These are phyloP conservation scores for Dynastes grantii DNA, from an alignment of 2,888 invertebrate genomes.

Conservation along the genomic window DNA sequence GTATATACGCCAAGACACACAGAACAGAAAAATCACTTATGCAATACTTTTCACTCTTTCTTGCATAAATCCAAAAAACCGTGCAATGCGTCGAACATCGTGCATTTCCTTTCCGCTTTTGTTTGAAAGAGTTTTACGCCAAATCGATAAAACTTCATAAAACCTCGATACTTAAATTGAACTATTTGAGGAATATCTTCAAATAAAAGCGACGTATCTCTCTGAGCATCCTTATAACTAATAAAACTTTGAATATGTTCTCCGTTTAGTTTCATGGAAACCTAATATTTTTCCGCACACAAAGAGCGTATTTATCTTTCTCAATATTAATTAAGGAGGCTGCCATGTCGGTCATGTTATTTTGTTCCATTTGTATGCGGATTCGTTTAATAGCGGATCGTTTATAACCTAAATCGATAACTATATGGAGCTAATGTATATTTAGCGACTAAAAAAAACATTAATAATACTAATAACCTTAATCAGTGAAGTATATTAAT, in stretches of 20 bases:
- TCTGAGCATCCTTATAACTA: background rate
- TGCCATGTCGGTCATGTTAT: background rate
- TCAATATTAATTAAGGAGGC: constrained; percentile 10
- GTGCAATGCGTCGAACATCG: too few relatives aligned
- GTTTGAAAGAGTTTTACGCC: background rate
- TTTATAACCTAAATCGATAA: background rate
- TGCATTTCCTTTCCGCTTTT: background rate
- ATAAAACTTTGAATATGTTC: background rate
- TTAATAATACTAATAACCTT: background rate
- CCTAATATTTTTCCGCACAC: background rate
- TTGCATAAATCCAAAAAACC: too few relatives aligned
- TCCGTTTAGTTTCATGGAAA: background rate
- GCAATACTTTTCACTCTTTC: too few relatives aligned
- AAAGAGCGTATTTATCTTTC: constrained; percentile 1
- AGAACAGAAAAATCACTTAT: too few relatives aligned
- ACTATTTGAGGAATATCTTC: background rate
- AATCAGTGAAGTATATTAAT: background rate
- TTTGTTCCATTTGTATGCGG: background rate
- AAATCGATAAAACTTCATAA: background rate
- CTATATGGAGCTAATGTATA: background rate
- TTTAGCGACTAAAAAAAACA: background rate
- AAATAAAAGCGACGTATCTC: background rate
- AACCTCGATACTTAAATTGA: background rate
- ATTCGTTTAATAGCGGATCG: background rate
- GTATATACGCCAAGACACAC: too few relatives aligned